Evolutionary conservation across 2,113 vertebrate species (phyloP).

Genomic region (Xerus inauris): DNA sequence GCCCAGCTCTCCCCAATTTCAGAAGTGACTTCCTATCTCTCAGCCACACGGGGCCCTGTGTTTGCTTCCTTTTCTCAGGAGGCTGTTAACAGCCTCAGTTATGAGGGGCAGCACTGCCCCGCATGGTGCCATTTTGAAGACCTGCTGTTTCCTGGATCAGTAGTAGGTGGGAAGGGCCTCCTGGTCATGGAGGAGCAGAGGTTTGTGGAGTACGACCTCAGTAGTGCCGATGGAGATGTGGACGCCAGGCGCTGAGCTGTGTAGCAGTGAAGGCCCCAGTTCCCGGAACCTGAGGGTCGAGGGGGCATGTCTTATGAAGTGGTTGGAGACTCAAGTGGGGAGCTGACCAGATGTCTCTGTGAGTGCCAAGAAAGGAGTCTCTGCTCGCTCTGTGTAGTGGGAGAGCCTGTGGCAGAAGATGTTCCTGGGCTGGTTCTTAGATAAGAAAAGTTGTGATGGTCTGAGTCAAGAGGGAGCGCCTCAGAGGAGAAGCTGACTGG

Average conservation of each 20-base stretch:
- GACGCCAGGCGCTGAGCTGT: accelerated
- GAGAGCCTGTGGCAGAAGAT: accelerated
- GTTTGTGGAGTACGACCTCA: no score
- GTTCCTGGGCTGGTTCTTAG: accelerated
- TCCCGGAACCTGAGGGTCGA: accelerated
- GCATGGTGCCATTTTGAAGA: accelerated
- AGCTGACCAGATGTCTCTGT: not conserved
- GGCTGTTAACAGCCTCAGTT: not conserved
- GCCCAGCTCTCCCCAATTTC: not conserved
- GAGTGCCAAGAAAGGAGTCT: not conserved
- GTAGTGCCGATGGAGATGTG: accelerated
- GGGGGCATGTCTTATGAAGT: not conserved
- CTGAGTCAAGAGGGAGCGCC: not conserved
- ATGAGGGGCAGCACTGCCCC: accelerated
- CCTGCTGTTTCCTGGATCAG: not conserved
- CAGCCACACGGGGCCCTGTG: accelerated
- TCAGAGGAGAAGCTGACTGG: accelerated
- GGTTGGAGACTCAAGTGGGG: not conserved
- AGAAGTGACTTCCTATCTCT: not conserved
- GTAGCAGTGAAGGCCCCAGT: accelerated
- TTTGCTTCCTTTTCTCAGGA: not conserved
- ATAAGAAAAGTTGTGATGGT: accelerated
- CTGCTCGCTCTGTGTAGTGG: accelerated
- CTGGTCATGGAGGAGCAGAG: accelerated
- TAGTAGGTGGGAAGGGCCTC: accelerated